A percentile compares a stretch with the other conserved stretches of the same genome.
Conservation (phyloP, 2,113 vertebrate genomes). For the Ictidomys tridecemlineatus region DNA sequence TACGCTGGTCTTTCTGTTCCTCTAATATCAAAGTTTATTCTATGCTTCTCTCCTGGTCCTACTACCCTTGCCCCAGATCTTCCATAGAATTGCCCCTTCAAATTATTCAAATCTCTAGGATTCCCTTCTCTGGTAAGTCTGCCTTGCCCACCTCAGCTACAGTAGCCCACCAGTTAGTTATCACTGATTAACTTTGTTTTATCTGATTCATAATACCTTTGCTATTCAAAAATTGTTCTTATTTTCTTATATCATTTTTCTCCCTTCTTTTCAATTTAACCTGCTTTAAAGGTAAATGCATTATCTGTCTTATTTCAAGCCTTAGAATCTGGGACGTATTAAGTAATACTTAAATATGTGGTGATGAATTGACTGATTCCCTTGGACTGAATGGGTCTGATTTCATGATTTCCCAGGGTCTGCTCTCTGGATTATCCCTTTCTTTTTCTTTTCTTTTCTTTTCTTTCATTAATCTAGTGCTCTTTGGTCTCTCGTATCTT, state of each 20-base stretch:
- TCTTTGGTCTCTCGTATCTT: not conserved
- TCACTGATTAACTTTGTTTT: not conserved
- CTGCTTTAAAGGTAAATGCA: not conserved
- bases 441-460: not conserved
- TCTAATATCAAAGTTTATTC: not conserved
- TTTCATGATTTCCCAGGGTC: not conserved
- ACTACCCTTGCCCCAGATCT: not conserved
- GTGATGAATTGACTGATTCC: not conserved
- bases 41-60: not conserved
- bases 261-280: not conserved
- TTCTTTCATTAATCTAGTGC: not conserved
- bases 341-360: not conserved
- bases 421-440: not conserved
- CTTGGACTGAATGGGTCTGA: not conserved
- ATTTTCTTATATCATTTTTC: not conserved
- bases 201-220: not conserved
- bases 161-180: not conserved
- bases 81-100: not conserved
- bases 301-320: not conserved
- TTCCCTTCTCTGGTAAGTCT: not conserved
- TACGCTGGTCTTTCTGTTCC: not conserved
- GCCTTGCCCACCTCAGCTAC: not conserved
- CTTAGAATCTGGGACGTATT: not conserved
- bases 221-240: not conserved
- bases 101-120: not conserved